Evolutionary conservation across 2,113 vertebrate genomes (phyloP).

Genomic region (Mixornis gularis): DNA sequence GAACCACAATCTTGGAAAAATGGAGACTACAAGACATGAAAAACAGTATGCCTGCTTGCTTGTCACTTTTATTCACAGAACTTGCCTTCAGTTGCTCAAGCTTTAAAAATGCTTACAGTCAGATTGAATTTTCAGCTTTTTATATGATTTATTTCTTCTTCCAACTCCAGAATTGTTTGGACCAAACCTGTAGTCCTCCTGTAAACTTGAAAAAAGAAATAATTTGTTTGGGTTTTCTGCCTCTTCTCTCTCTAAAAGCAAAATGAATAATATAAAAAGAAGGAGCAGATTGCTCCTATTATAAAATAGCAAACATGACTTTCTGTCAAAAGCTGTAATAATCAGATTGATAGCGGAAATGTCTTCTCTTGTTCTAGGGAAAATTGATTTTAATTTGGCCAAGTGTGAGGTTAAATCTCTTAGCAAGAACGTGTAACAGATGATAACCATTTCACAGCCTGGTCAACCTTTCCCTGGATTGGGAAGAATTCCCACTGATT

Average conservation of each 20-base stretch:
- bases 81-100: background rate
- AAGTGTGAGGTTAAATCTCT: background rate
- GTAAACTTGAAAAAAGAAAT: background rate
- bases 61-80: background rate
- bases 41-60: background rate
- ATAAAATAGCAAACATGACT: background rate
- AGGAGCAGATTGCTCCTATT: background rate
- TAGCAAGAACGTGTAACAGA: background rate
- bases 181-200: background rate
- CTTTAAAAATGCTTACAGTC: background rate
- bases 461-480: background rate
- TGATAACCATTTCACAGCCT: background rate
- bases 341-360: background rate
- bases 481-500: background rate
- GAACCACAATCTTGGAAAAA: background rate
- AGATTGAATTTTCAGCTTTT: background rate
- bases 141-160: background rate
- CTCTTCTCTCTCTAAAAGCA: background rate
- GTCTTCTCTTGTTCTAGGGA: background rate
- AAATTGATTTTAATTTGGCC: background rate
- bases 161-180: background rate
- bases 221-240: background rate
- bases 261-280: background rate
- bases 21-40: background rate
- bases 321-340: background rate